Evolutionary conservation across 92 coral and sea anemone species (phyloP).

Genomic region (Bergia puertoricense): DNA sequence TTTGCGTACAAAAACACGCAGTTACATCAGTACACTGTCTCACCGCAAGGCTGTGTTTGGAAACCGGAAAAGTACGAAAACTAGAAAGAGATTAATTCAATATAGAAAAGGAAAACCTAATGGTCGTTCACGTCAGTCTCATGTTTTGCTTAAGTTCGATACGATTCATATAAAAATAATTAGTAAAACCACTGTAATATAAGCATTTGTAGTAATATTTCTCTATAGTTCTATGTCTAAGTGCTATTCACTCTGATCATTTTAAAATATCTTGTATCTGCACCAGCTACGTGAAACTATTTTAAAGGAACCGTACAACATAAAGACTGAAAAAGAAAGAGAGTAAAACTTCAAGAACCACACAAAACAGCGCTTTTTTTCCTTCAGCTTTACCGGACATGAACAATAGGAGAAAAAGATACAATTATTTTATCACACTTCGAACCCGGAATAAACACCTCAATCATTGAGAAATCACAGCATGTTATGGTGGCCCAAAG

Average conservation of each 20-base stretch:
- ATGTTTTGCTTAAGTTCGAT: not conserved
- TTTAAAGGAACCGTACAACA: not conserved
- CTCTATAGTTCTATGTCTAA: no score
- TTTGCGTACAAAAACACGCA: not conserved
- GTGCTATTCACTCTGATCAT: not conserved
- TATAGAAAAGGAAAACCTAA: not conserved
- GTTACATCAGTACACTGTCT: not conserved
- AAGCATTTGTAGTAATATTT: no score
- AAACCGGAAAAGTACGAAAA: no score
- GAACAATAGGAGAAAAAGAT: conserved; percentile 11
- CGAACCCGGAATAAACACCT: not conserved
- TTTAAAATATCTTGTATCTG: not conserved
- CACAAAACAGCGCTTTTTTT: not conserved
- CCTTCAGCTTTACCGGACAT: conserved; percentile 1
- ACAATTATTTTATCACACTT: not conserved
- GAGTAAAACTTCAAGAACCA: not conserved
- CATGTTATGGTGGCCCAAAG: no score
- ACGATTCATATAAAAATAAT: no score
- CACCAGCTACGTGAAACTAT: not conserved
- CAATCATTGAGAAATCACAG: not conserved
- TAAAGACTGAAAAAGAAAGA: not conserved
- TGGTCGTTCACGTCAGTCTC: not conserved
- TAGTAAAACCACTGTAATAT: not conserved
- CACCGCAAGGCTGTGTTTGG: no score
- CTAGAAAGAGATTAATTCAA: not conserved